Evolutionary conservation across 2,797 vertebrate species (phyloP), one percentile per base, ranked within the genome.

Genomic region (Hemibagrus guttatus): DNA sequence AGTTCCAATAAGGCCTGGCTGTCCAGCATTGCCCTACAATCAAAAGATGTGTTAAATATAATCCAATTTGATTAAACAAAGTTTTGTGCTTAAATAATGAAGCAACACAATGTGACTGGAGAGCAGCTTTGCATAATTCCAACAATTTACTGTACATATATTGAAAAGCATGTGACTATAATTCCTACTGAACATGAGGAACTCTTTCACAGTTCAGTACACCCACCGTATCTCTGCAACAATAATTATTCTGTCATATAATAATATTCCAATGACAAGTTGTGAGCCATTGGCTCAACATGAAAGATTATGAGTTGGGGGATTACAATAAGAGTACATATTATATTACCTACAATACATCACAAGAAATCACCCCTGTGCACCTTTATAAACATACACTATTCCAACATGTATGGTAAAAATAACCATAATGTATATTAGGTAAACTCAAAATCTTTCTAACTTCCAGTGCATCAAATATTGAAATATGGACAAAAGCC

Each of bases 1-100:
- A 75, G 96, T 95, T 83, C 98, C 98, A 74, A 96, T 87, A 35
- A 97, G 89, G 1, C 98, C 98, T 49, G 92, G 81, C 63, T 94
- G 91, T 88, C 98, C 98, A 52, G 85, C 74, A 84, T 94, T 95
- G 88, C 98, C 98, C 98, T 99, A 91, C 87, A 85, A 58, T 83
- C 83, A 83, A 91, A 90, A 68, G 71, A 63, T 79, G 31, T 63
- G 56, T 61, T 81, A 63, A n/a, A 63, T 35, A 39, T 2, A 28
- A 54, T 78, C 16, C 56, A 35, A 58, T 19, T 28, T 28, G 1
- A 49, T 75, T 52, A 72, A 17, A 4, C 42, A 39, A 52, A 21
- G 39, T 28, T 31, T 63, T 31, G n/a, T 76, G 49, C n/a, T 28
- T 54, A 76, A 52, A 76, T n/a, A n/a, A 6, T 75, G 13, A 75